Evolutionary conservation across 2,113 vertebrate species (phyloP), one percentile per base, ranked within the genome.

Genomic region (Ginglymostoma cirratum): DNA sequence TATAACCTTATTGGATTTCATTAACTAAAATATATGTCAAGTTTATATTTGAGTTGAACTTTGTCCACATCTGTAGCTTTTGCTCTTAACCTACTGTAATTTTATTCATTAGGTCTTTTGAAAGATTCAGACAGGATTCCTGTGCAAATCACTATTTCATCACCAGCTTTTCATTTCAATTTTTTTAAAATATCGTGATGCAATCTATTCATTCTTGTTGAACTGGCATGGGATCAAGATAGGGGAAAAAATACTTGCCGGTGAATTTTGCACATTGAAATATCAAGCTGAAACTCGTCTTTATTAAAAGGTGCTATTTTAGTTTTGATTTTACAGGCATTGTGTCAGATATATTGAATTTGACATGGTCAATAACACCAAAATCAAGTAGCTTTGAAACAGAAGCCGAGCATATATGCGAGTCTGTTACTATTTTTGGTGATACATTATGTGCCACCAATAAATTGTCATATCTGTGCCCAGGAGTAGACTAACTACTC

Each of bases 11-110:
- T 65, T 65, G 30, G n/a, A 94, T 94, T 90, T 69, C 70, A 23
- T 45, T 5, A 70, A 45, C 2, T 66, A 94, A 94, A 94, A 94
- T 94, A 27, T 70, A 94, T 48, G 61, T 94, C 23, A 42, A 69
- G 66, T 94, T 69, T 70, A 94, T 70, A 30, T 48, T 24, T 23
- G n/a, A 67, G 23, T 42, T 94, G 65, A 94, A 45, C 93, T 69
- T 45, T 45, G 38, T 27, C 34, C 19, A 5, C 42, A 66, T 23
- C n/a, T n/a, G 42, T 27, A n/a, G 0, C 61, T 94, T 70, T 94
- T 94, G 38, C 45, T 70, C n/a, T 90, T 90, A 69, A 94, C 10
- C 48, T 94, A 38, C 61, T 69, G 92, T 45, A 94, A 42, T 94
- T 24, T 94, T 38, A 94, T 69, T 42, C 21, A 21, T 5, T 48